Evolutionary conservation across 2,797 vertebrate genomes (phyloP).

Genomic region (Carcharodon carcharias): DNA sequence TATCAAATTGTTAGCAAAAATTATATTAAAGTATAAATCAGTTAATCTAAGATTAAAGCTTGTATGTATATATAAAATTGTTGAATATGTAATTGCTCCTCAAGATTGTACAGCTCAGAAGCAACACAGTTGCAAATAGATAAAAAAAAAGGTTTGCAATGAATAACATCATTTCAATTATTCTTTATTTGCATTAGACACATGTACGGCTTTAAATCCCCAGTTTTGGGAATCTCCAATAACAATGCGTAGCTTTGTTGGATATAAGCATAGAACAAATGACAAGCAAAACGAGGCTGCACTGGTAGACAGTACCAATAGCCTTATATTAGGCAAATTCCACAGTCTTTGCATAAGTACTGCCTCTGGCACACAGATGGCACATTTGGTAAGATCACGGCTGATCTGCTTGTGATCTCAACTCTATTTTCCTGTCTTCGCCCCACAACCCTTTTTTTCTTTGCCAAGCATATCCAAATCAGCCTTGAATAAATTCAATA

Average conservation of each 20-base stretch:
- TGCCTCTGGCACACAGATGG: neutral
- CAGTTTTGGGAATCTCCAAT: neutral
- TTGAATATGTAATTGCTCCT: neutral
- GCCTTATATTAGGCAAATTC: neutral
- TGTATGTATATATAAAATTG: neutral
- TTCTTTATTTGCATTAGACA: neutral
- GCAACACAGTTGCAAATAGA: no score
- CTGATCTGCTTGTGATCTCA: neutral
- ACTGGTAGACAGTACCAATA: neutral
- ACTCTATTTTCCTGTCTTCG: no score
- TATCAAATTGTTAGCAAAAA: neutral
- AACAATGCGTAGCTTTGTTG: neutral
- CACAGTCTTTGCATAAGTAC: neutral
- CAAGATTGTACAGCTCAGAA: neutral
- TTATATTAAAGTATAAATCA: neutral
- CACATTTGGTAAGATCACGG: neutral
- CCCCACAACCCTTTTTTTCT: no score
- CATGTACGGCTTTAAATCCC: neutral
- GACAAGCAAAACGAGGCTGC: neutral
- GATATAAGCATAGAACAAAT: neutral
- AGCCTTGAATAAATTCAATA: no score
- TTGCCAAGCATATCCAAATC: no score
- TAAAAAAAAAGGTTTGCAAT: neutral
- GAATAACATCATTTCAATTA: neutral
- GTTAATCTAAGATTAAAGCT: neutral